Base-by-base conservation (phyloP, 2,888 invertebrate species). In the Euproctis similis region DNA sequence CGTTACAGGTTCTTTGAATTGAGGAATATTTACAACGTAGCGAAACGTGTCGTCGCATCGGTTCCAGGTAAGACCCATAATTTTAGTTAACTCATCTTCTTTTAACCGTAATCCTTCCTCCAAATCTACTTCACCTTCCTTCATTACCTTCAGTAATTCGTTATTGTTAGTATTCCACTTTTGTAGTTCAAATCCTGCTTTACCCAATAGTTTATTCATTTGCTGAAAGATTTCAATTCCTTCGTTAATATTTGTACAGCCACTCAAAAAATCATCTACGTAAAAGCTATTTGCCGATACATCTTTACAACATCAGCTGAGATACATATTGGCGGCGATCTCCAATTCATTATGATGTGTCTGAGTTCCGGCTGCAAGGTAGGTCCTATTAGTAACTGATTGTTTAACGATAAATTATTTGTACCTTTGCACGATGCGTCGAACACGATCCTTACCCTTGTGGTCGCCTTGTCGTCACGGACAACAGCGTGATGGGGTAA, bases 1-100 rank as follows among this genome's bases (percentile, higher is more conserved):
- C n/a, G 59, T 60, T 29, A 47, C 31, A 27, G 50, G 37, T 17
- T 17, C 9, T n/a, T n/a, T n/a, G n/a, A n/a, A n/a, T n/a, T n/a
- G n/a, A n/a, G n/a, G n/a, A n/a, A n/a, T n/a, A n/a, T n/a, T n/a
- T n/a, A n/a, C n/a, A n/a, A 42, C 28, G 24, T 26, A 39, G 1
- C 2, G 55, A 44, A 42, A 42, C 2, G 8, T 3, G 9, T 37
- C 37, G 7, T 19, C 20, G 3, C 6, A 5, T 11, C 36, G 26
- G 7, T 30, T 20, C 35, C 35, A 36, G 26, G 26, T 18, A 14
- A 24, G 24, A 9, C 24, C 24, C 4, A 24, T 5, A 4, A 24
- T 24, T 24, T 24, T 22, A 8, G 17, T 25, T 3, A 11, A 13
- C 2, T 12, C 22, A 12, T 28, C 26, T 22, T 11, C 1, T 12